Conservation (phyloP, 1,140 invertebrate species). For the Papilio helenus region DNA sequence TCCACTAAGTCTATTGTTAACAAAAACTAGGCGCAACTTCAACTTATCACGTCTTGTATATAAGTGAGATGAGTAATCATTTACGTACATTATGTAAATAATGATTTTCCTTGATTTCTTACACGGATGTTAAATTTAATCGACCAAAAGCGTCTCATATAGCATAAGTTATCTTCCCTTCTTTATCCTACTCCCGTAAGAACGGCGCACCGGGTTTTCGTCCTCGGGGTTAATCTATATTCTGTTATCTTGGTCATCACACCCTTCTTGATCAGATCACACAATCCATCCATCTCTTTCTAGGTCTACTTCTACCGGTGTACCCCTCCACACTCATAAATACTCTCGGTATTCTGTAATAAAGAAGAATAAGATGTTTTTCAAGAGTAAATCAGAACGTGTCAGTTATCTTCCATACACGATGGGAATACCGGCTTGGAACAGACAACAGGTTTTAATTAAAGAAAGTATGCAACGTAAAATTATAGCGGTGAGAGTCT, state of each 20-base stretch:
- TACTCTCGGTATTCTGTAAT: no score
- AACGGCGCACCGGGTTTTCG: no score
- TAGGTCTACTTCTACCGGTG: no score
- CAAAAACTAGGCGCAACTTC: not conserved
- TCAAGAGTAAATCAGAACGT: not conserved
- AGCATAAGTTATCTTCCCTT: no score
- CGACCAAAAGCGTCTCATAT: no score
- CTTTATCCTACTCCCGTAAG: no score
- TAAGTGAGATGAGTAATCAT: slow-evolving; percentile 5
- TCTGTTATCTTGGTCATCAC: no score
- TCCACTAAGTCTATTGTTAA: slow-evolving; percentile 17
- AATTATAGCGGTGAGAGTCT: not conserved
- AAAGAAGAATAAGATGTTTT: not conserved
- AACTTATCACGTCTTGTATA: not conserved
- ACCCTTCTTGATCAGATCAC: no score
- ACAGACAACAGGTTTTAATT: not conserved
- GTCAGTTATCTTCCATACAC: not conserved
- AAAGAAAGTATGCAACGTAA: slow-evolving; percentile 9
- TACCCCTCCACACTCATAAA: no score
- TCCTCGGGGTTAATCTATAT: no score
- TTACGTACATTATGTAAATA: not conserved
- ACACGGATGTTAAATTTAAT: not conserved
- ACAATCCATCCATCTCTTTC: no score
- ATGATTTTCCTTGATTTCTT: not conserved
- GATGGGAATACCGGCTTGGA: not conserved